Conservation (phyloP, 2,113 vertebrate species). For the Xenus cinereus region DNA sequence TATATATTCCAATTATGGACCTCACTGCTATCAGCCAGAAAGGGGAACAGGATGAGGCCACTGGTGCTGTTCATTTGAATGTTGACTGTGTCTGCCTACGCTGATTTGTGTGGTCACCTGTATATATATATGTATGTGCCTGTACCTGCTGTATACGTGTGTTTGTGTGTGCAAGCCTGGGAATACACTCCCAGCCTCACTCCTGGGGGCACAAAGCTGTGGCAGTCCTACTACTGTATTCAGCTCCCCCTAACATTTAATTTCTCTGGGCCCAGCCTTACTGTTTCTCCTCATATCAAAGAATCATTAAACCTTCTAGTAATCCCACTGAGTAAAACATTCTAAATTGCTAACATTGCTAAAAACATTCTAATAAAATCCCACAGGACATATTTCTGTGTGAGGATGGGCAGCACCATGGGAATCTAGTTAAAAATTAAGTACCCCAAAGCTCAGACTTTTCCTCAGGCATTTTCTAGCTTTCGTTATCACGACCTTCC, state of each 20-base stretch:
- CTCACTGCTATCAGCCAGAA: not conserved
- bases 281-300: not conserved
- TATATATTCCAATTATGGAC: not conserved
- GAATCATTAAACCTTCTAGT: not conserved
- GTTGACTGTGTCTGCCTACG: not conserved
- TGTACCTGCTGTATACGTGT: not conserved
- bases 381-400: not conserved
- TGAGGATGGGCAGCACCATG: not conserved
- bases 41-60: not conserved
- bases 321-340: not conserved
- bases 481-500: not conserved
- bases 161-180: too few species aligned
- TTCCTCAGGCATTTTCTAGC: not conserved
- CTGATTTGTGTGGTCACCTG: not conserved
- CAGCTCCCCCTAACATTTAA: not conserved
- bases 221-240: not conserved
- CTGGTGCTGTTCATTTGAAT: not conserved
- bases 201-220: not conserved
- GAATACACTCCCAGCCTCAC: not conserved
- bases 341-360: not conserved
- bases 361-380: not conserved
- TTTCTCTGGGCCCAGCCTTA: not conserved
- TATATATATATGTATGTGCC: too few species aligned
- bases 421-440: not conserved
- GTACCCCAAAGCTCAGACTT: not conserved